Base-by-base conservation (phyloP, 2,888 invertebrate species). In the Spisula subtruncata region DNA sequence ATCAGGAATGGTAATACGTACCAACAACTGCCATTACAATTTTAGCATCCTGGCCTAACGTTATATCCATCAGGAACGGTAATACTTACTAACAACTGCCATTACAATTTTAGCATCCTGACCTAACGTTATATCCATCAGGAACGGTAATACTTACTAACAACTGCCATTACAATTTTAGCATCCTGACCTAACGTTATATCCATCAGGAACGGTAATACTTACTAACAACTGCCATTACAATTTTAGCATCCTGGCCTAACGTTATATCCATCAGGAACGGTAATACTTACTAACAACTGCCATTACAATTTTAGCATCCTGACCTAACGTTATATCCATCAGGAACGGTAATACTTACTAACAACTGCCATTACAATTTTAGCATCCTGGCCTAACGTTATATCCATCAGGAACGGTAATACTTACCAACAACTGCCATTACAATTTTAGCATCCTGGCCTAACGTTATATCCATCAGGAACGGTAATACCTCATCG, bases 221-320 rank as follows among this genome's bases (percentile, higher is more conserved):
- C 98, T 95, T 98, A 99, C 99, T 98, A 97, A 99, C 98, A 96
- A 99, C 98, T 96, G 98, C 98, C 96, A 98, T 97, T 93, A 98
- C 98, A 94, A 99, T 98, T 96, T 98, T 98, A 14, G 99, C 98
- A 97, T 99, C 99, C 93, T 98, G 98, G 83, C 99, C 97, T 29
- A 89, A 89, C 92, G 98, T 98, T 94, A 99, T 98, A 94, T 98
- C 98, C 96, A 98, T 98, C 54, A 99, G 97, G 93, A 99, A 97
- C 0, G 99, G 99, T 93, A 99, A 97, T 81, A 99, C 98, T 95
- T 98, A 99, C 99, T 98, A 97, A 99, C 98, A 96, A 99, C 98
- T 96, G 98, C 98, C 96, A 98, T 97, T 93, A 98, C 98, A 94
- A 99, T 98, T 96, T 98, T 98, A 14, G 99, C 98, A 97, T 99